Base-by-base conservation (phyloP, 1,140 invertebrate species). In the Drosophila erecta region DNA sequence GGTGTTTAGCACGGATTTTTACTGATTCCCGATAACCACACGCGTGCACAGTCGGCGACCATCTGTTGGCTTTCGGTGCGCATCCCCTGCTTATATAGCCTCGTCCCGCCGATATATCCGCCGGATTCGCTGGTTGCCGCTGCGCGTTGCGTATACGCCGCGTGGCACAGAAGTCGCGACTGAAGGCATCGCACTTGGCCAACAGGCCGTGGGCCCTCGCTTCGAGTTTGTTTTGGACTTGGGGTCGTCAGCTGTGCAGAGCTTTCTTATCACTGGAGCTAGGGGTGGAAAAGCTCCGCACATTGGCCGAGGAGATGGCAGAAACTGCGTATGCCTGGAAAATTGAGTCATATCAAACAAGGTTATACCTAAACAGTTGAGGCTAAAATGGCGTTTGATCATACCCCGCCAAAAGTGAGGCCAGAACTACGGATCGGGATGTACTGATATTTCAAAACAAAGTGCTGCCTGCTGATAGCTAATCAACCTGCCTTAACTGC, bases 11-110 rank as follows among this genome's bases (percentile, higher is more conserved):
- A 62, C 22, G 43, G 12, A 53, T 61, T 20, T 53, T 62, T 51
- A n/a, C 49, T 59, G 64, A 73, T 77, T 74, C 76, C 66, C 76
- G 84, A 87, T 87, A 90, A 84, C 84, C 81, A 57, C 64, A 69
- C 85, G 65, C 76, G 65, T 62, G 50, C 53, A 89, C 84, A 80
- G 80, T 79, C 85, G 69, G 85, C 85, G 84, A 89, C 84, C 84
- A 89, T 89, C 84, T 89, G 84, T 89, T 89, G 85, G 80, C 64
- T 90, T 89, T 89, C 43, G 41, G 41, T 37, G 33, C 41, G 65
- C 64, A 70, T 62, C 57, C 58, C 64, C 69, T 56, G 64, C 72
- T 89, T 87, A 74, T 79, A 84, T 84, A 87, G 64, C 46, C 43
- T 58, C 56, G 47, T 15, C 7, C 2, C 24, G 3, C 12, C 47